Base-by-base conservation (phyloP, 2,888 invertebrate species). In the Listrodromus nycthemerus region DNA sequence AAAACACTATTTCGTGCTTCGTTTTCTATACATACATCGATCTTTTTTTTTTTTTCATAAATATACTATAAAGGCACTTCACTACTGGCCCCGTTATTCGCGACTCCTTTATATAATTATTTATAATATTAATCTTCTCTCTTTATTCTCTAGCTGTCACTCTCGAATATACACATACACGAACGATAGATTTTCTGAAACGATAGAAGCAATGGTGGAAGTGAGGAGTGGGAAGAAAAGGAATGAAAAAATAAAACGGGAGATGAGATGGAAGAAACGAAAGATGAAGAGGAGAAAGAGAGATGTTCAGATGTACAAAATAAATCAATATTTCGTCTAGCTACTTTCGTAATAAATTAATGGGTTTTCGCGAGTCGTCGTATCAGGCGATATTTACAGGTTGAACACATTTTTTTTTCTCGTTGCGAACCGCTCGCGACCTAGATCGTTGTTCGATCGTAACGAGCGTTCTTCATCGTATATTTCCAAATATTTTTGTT, bases 11-110 rank as follows among this genome's bases (percentile, higher is more conserved):
- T 71, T 73, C 21, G 8, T 63, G 24, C 55, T 66, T 50, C 27
- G 8, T 66, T 52, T 63, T 48, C 37, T 87, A 86, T 88, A 87
- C 85, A 87, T 89, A 90, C 89, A 45, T 71, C 30, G 63, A 79
- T 73, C 75, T 76, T 77, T 67, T 41, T 55, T 67, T 41, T 55
- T 16, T 58, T 61, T 85, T 83, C 83, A 89, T 89, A 89, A 88
- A 87, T 88, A 89, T 89, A 90, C 90, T 91, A 90, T 90, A 88
- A 90, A 90, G 90, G 88, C 90, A 90, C 90, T 87, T 86, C 87
- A 89, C 89, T 91, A 92, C 92, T 92, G 92, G 92, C 92, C 92
- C 88, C 87, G 88, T 86, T 89, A 88, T 89, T 86, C 86, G 83
- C 87, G 86, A 86, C 83, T 87, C 86, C 86, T 84, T 84, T 78